A percentile compares a stretch with the other conserved stretches of the same genome.
These are phyloP conservation scores for Fragum fragum DNA, from an alignment of 2,888 invertebrate genomes.

Conservation along the genomic window DNA sequence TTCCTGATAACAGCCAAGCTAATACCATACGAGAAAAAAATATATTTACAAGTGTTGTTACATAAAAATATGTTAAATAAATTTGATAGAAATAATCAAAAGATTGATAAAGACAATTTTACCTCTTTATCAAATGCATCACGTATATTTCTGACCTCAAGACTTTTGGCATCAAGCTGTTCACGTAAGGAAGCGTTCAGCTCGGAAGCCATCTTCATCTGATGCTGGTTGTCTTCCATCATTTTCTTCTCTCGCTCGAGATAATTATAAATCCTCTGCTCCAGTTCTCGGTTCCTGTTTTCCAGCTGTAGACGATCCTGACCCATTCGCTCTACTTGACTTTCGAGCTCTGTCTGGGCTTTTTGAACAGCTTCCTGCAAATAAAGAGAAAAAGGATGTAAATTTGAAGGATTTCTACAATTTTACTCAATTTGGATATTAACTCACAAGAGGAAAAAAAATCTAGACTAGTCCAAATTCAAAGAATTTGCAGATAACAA, in stretches of 20 bases:
- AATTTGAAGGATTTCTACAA: too few species aligned
- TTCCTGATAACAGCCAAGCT: too few species aligned
- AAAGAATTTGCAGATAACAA: too few species aligned
- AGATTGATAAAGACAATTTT: too few species aligned
- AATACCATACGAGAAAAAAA: too few species aligned
- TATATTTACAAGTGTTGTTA: too few species aligned
- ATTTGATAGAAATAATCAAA: too few species aligned
- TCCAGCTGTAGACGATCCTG: slow-evolving; percentile 53
- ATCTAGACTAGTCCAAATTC: too few species aligned
- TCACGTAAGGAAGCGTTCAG: slow-evolving; percentile 58
- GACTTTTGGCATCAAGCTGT: slow-evolving; percentile 46
- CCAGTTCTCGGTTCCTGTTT: slow-evolving; percentile 49
- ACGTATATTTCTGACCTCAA: slow-evolving; percentile 25
- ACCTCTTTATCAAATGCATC: slow-evolving; percentile 51
- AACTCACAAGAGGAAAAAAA: too few species aligned
- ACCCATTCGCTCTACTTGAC: slow-evolving; percentile 44
- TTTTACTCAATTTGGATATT: too few species aligned
- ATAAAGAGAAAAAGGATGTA: too few species aligned
- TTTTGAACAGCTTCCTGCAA: slow-evolving; percentile 60
- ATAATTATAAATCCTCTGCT: slow-evolving; percentile 48
- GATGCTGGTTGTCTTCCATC: slow-evolving; percentile 53
- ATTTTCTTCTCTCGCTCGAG: slow-evolving; percentile 66
- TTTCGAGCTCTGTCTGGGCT: slow-evolving; percentile 55
- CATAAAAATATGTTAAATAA: too few species aligned
- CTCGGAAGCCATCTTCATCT: slow-evolving; percentile 52